A percentile compares a stretch with the other conserved stretches of the same genome.
Evolutionary conservation across 2,797 vertebrate genomes (phyloP).

Genomic region (Enteromius mattozi): DNA sequence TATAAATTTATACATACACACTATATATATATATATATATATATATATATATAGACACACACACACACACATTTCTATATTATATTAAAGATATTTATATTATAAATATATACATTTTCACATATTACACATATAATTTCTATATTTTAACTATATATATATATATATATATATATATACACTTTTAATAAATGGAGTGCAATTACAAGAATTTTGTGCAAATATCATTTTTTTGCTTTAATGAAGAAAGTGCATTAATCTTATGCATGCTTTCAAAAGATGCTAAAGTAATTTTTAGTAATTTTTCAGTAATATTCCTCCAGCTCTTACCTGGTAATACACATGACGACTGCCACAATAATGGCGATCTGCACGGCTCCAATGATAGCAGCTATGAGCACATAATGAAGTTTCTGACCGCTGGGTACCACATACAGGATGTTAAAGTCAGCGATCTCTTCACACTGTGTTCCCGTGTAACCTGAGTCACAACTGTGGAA

Average conservation of each 20-base stretch:
- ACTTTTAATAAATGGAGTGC: too few relatives aligned
- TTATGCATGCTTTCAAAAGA: not conserved
- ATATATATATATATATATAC: too few relatives aligned
- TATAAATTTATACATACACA: too few relatives aligned
- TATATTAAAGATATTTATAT: too few relatives aligned
- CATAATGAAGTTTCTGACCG: constrained; percentile 96
- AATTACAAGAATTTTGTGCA: not conserved
- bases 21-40: too few relatives aligned
- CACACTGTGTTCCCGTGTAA: constrained; percentile 93
- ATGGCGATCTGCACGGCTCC: constrained; percentile 97
- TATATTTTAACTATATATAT: too few relatives aligned
- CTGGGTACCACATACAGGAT: constrained; percentile 98
- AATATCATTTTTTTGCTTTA: not conserved
- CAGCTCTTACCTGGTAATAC: constrained; percentile 91
- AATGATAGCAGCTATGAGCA: constrained; percentile 97
- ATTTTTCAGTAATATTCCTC: too few relatives aligned
- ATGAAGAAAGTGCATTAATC: not conserved
- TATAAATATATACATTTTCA: too few relatives aligned
- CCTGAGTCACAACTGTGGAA: constrained; percentile 87
- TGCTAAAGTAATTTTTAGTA: not conserved
- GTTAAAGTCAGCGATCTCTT: constrained; percentile 94
- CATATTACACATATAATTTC: too few relatives aligned
- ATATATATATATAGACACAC: too few relatives aligned
- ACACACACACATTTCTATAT: too few relatives aligned
- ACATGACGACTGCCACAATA: constrained; percentile 98